A percentile compares a stretch with the other conserved stretches of the same genome.
phyloP scores from a whole-genome alignment of 2,888 invertebrate species.

The Lithophane leautieri region DNA sequence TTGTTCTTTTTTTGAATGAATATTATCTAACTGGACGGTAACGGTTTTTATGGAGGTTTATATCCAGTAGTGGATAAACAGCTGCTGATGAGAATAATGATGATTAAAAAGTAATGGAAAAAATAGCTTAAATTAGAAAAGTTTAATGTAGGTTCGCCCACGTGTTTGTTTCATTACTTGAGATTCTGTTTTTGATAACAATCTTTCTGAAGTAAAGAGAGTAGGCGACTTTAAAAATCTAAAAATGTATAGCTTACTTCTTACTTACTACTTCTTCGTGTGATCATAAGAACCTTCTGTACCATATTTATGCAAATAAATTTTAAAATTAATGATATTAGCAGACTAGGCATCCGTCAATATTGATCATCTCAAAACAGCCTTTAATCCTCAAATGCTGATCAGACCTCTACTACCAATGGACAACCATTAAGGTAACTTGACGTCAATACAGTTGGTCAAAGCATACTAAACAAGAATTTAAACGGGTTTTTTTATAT shows the following conservation, averaged over 20 bases:
- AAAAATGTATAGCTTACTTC: not conserved
- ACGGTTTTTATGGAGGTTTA: slow-evolving; percentile 10
- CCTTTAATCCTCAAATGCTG: not conserved
- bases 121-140: not conserved
- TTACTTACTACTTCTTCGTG: too few relatives aligned
- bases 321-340: not conserved
- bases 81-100: not conserved
- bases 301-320: too few relatives aligned
- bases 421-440: not conserved
- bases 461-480: not conserved
- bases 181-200: slow-evolving; percentile 15
- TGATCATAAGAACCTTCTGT: too few relatives aligned
- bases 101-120: slow-evolving; percentile 16
- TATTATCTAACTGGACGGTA: slow-evolving; percentile 8
- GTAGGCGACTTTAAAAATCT: not conserved
- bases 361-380: not conserved
- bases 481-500: not conserved
- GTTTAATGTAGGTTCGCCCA: slow-evolving; percentile 3
- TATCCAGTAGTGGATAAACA: not conserved
- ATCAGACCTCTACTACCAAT: not conserved
- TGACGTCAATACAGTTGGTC: not conserved
- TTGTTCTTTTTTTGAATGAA: slow-evolving; percentile 37
- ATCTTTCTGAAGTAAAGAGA: slow-evolving; percentile 9
- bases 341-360: not conserved
- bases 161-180: slow-evolving; percentile 2